phyloP scores from a whole-genome alignment of 2,797 vertebrate genomes.

The Sebastes steindachneri region DNA sequence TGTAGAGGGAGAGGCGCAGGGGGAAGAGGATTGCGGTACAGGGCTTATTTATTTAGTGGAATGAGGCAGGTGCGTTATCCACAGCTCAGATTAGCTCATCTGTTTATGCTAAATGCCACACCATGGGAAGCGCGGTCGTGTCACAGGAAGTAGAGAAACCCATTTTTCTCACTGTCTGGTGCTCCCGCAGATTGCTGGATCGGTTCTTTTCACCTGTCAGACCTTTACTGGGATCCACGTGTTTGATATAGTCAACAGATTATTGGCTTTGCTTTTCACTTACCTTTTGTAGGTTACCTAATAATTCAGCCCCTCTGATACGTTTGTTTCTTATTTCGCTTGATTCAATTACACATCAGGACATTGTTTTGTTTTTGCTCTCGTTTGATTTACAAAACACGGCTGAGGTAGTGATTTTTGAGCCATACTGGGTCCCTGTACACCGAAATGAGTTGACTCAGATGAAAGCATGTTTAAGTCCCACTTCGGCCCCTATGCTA shows the following conservation, averaged over 20 bases:
- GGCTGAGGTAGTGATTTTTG: conserved; percentile 17
- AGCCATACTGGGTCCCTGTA: neutral
- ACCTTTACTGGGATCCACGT: conserved; percentile 32
- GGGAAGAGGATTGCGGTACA: conserved; percentile 77
- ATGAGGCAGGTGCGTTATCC: conserved; percentile 89
- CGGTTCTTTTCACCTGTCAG: conserved; percentile 48
- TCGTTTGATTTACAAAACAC: conserved; percentile 22
- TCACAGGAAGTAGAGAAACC: conserved; percentile 73
- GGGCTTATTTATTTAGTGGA: conserved; percentile 91
- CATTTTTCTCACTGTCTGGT: conserved; percentile 73
- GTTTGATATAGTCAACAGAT: conserved; percentile 45
- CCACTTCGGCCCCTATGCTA: conserved; percentile 67
- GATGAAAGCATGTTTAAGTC: conserved; percentile 49
- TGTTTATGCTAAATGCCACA: conserved; percentile 87
- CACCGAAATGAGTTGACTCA: conserved; percentile 29
- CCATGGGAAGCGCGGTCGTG: conserved; percentile 69
- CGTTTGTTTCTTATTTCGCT: conserved; percentile 42
- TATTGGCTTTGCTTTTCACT: conserved; percentile 59
- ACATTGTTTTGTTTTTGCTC: conserved; percentile 8
- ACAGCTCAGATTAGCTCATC: conserved; percentile 90
- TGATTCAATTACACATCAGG: conserved; percentile 37
- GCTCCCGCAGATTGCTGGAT: conserved; percentile 41
- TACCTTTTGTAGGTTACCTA: conserved; percentile 18
- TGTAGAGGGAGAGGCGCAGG: conserved; percentile 53
- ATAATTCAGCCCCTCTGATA: conserved; percentile 11